A percentile compares a stretch with the other conserved stretches of the same genome.
phyloP scores from a whole-genome alignment of 2,797 vertebrate species.

The Leucoraja ocellata region DNA sequence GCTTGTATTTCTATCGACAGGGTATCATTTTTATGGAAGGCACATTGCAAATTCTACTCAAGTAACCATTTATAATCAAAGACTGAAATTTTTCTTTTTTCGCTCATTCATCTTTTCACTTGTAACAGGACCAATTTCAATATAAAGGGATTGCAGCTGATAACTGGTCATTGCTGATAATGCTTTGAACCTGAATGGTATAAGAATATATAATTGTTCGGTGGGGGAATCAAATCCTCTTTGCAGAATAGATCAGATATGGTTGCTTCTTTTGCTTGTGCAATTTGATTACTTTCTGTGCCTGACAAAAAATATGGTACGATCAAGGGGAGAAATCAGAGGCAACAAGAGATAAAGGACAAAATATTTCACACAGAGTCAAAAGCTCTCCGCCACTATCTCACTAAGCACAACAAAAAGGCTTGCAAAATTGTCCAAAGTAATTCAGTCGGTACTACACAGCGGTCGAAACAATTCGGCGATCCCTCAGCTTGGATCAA shows the following conservation, averaged over 20 bases:
- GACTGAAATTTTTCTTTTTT: background rate
- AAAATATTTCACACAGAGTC: conserved; percentile 24
- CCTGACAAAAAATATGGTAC: background rate
- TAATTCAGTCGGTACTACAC: conserved; percentile 39
- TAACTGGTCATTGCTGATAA: background rate
- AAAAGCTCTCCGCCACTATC: background rate
- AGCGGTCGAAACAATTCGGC: conserved; percentile 59
- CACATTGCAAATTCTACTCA: background rate
- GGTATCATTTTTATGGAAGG: background rate
- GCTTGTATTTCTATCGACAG: background rate
- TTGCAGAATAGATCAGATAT: background rate
- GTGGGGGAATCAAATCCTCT: background rate
- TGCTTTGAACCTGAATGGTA: background rate
- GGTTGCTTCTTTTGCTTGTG: background rate
- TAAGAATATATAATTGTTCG: background rate
- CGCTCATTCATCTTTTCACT: background rate
- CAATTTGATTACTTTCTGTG: conserved; percentile 8
- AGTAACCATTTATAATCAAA: background rate
- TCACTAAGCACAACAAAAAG: background rate
- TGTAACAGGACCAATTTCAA: background rate
- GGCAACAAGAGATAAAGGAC: background rate
- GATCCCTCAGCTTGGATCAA: conserved; percentile 44
- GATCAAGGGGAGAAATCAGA: background rate
- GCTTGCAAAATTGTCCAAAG: background rate
- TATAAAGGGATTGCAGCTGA: background rate